phyloP scores from a whole-genome alignment of 1,140 invertebrate species.

The Sinella curviseta region DNA sequence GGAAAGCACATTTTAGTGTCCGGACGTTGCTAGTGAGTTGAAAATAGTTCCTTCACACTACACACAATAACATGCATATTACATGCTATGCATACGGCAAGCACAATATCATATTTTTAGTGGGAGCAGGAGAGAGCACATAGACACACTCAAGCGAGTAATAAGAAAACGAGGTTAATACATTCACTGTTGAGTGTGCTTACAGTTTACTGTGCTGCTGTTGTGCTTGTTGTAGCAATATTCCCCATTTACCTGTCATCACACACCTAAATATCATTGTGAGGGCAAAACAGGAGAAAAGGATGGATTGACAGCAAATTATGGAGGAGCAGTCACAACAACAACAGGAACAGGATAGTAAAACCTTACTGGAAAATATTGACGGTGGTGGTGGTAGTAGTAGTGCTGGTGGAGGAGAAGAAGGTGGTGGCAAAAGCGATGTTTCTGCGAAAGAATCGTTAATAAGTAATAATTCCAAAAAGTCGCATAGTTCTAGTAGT shows the following conservation, averaged over 20 bases:
- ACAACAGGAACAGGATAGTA: slow-evolving; percentile 5
- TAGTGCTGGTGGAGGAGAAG: background rate
- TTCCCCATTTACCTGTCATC: background rate
- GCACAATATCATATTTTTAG: no score
- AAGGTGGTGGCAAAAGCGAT: background rate
- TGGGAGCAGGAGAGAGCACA: no score
- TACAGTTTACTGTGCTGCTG: background rate
- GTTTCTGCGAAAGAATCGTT: no score
- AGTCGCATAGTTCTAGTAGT: background rate
- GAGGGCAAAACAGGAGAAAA: background rate
- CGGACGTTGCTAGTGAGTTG: background rate
- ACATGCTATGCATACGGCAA: no score
- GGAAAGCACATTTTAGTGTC: background rate
- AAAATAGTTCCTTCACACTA: no score
- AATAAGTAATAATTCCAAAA: background rate
- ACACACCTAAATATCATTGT: background rate
- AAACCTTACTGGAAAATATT: slow-evolving; percentile 1
- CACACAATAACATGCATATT: no score
- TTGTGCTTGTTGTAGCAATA: background rate
- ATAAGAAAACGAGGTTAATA: no score
- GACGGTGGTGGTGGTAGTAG: background rate
- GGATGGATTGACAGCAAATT: slow-evolving; percentile 14
- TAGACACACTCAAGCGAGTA: no score
- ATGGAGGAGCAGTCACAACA: background rate
- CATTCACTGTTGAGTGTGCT: no score